phyloP scores from a whole-genome alignment of 2,888 invertebrate genomes.

The Colostygia pectinataria region DNA sequence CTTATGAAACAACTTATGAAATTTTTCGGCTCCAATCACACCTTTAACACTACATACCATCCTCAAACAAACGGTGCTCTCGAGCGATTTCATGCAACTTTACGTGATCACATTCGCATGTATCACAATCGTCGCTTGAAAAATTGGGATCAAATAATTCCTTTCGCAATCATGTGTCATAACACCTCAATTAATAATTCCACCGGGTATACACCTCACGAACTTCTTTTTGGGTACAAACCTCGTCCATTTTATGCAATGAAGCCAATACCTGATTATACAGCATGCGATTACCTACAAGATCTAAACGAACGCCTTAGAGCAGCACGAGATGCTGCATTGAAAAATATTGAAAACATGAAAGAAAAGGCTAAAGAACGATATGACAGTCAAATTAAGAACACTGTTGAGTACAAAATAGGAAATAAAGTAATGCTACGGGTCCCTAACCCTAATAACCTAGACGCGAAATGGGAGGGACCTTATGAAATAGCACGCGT shows the following conservation, averaged over 20 bases:
- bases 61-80: conserved; percentile 46
- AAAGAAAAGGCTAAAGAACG: conserved; percentile 22
- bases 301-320: conserved; percentile 42
- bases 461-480: no score
- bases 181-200: conserved; percentile 44
- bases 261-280: no score
- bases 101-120: conserved; percentile 44
- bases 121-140: conserved; percentile 34
- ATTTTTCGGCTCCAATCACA: conserved; percentile 41
- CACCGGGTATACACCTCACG: conserved; percentile 39
- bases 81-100: conserved; percentile 45
- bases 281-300: background rate
- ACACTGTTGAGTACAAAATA: no score
- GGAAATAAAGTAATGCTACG: no score
- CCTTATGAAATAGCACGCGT: no score
- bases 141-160: conserved; percentile 46
- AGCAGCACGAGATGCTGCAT: conserved; percentile 38
- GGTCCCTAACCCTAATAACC: no score
- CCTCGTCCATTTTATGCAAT: no score
- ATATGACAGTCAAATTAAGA: no score
- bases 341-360: conserved; percentile 34
- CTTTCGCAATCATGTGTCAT: conserved; percentile 47
- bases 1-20: conserved; percentile 44
- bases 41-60: conserved; percentile 44
- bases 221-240: conserved; percentile 37